Evolutionary conservation across 2,113 vertebrate species (phyloP).

Genomic region (Cacatua alba): DNA sequence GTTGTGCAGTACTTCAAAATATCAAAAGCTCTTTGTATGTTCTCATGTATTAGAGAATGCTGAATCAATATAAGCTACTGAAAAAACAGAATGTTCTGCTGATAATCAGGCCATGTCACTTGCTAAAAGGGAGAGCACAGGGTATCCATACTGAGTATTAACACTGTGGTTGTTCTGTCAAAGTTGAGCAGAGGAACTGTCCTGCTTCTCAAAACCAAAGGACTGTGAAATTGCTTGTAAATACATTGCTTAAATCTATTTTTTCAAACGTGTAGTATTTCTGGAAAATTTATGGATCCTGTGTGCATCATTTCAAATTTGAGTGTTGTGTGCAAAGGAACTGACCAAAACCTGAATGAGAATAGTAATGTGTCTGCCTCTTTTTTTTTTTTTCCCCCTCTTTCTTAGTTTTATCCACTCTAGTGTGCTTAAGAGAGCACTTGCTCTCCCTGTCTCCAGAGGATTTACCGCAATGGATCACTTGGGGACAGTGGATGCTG

Average conservation of each 20-base stretch:
- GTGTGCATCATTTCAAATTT: fast-evolving
- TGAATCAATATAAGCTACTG: background rate
- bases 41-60: background rate
- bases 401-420: background rate
- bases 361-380: background rate
- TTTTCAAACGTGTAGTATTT: background rate
- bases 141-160: too few relatives aligned
- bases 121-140: background rate
- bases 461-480: slow-evolving; percentile 82
- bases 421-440: background rate
- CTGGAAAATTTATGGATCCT: background rate
- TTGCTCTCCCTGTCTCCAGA: slow-evolving; percentile 10
- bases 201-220: background rate
- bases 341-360: background rate
- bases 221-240: background rate
- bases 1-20: background rate
- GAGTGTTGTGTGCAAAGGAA: background rate
- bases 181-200: background rate
- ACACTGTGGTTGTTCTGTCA: background rate
- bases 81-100: background rate
- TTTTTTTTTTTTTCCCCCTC: background rate
- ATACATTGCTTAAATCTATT: background rate
- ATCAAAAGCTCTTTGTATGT: background rate
- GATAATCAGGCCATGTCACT: background rate
- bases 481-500: slow-evolving; percentile 70